These are phyloP conservation scores for Hydrolagus colliei DNA, from an alignment of 2,797 vertebrate species.

Conservation along the genomic window DNA sequence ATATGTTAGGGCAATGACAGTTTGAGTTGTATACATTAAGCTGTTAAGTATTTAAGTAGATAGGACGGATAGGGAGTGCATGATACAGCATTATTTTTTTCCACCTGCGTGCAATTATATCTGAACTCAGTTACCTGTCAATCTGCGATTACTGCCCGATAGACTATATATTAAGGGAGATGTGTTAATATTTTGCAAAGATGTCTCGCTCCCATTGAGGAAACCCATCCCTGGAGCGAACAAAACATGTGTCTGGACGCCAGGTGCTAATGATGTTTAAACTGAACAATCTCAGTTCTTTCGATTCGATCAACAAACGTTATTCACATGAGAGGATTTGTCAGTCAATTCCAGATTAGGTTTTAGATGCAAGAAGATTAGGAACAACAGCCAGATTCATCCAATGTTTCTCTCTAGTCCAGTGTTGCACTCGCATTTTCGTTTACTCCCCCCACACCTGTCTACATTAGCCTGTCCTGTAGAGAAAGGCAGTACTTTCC, in stretches of 20 bases:
- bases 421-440: no score
- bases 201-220: not conserved
- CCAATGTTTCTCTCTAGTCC: no score
- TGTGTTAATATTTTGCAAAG: not conserved
- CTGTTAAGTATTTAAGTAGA: not conserved
- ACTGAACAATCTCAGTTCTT: not conserved
- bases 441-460: not conserved
- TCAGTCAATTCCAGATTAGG: slow-evolving; percentile 7
- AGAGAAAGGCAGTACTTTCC: not conserved
- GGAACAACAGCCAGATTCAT: not conserved
- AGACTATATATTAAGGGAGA: not conserved
- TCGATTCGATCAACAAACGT: not conserved
- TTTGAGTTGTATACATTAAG: not conserved
- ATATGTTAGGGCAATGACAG: not conserved
- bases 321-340: slow-evolving; percentile 21
- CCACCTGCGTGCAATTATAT: not conserved
- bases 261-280: not conserved
- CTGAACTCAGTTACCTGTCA: not conserved
- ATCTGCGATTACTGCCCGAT: not conserved
- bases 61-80: not conserved
- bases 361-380: not conserved
- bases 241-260: not conserved
- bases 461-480: not conserved
- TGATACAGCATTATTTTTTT: not conserved
- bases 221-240: not conserved